phyloP scores from a whole-genome alignment of 2,888 invertebrate genomes.

The Peribatodes rhomboidaria region DNA sequence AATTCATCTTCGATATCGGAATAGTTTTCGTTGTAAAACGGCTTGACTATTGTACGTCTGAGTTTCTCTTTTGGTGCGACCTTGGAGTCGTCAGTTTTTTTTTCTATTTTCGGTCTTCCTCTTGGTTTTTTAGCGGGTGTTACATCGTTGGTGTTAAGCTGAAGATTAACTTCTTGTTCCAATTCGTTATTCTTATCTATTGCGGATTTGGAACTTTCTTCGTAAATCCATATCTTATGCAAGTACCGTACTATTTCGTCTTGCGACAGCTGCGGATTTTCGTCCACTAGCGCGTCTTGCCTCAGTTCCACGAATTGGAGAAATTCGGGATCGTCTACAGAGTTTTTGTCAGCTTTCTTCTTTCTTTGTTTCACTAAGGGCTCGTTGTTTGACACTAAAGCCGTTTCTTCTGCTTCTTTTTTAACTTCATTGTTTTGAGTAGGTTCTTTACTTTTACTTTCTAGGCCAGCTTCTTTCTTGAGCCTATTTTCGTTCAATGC shows the following conservation, averaged over 20 bases:
- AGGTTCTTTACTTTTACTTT: constrained; percentile 9
- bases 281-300: constrained; percentile 79
- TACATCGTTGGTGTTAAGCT: constrained; percentile 57
- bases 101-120: constrained; percentile 65
- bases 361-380: constrained; percentile 56
- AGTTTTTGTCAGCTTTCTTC: constrained; percentile 48
- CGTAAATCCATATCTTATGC: constrained; percentile 80
- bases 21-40: constrained; percentile 76
- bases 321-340: constrained; percentile 74
- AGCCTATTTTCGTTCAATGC: constrained; percentile 41
- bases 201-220: constrained; percentile 58
- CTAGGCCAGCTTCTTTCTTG: not conserved
- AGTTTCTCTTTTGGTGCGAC: constrained; percentile 67
- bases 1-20: constrained; percentile 75
- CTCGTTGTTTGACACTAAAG: constrained; percentile 56
- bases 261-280: constrained; percentile 82
- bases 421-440: constrained; percentile 45
- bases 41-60: constrained; percentile 70
- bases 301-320: constrained; percentile 80
- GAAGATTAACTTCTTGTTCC: constrained; percentile 63
- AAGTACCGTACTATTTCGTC: constrained; percentile 81
- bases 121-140: constrained; percentile 60
- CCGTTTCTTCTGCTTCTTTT: constrained; percentile 54
- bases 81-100: constrained; percentile 46
- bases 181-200: constrained; percentile 65